Evolutionary conservation across 2,888 invertebrate species (phyloP).

Genomic region (Drosophila mettleri): DNA sequence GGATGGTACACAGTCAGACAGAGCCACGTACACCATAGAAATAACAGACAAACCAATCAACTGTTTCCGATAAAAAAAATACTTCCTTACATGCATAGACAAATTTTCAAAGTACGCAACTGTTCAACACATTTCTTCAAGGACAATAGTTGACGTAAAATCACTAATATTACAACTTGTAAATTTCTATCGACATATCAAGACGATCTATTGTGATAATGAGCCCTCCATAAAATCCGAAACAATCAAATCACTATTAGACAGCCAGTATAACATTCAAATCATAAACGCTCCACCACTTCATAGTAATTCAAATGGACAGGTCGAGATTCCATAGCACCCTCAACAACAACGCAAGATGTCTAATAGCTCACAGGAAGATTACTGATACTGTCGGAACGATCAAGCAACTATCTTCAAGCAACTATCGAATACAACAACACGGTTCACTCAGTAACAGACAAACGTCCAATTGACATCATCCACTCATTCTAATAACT

Average conservation of each 20-base stretch:
- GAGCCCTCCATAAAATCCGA: neutral
- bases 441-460: neutral
- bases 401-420: no score
- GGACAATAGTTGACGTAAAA: no score
- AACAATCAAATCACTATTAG: neutral
- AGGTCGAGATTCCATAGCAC: neutral
- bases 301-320: no score
- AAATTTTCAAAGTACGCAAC: no score
- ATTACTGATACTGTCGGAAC: neutral
- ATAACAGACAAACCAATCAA: no score
- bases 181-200: neutral
- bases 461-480: conserved; percentile 8
- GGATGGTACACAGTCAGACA: no score
- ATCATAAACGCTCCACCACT: neutral
- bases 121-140: no score
- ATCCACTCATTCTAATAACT: neutral
- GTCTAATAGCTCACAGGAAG: neutral
- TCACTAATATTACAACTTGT: neutral
- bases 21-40: no score
- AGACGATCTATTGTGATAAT: neutral
- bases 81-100: no score
- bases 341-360: neutral
- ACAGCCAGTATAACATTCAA: neutral
- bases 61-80: no score
- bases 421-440: neutral